Evolutionary conservation across 2,113 vertebrate species (phyloP), one percentile per base, ranked within the genome.

Genomic region (Herpailurus yagouaroundi): DNA sequence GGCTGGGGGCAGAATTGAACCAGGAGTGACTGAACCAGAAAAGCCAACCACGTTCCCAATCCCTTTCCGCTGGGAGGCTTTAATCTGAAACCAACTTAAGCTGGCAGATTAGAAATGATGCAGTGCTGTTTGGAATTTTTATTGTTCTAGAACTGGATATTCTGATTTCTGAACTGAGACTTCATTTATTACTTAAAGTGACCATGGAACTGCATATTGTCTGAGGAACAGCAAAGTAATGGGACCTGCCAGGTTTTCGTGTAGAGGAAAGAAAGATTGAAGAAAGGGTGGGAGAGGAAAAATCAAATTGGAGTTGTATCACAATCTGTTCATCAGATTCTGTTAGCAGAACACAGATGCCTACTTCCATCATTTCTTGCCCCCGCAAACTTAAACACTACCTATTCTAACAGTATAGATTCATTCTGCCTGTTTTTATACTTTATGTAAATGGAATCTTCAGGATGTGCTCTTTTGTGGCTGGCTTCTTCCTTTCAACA

Each of bases 151-250:
- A 94, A 45, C n/a, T 88, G 74, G n/a, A 16, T 86, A 69, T 91
- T 82, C 57, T 91, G 52, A 91, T 88, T 93, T 96, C 13, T 66
- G 41, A 87, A 95, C 14, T 76, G 74, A 82, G 76, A 52, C 38
- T 77, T 38, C n/a, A 48, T 48, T 36, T 83, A 45, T 77, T 86
- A 38, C 33, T 74, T 95, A 89, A 73, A 92, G 84, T 80, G 45
- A 85, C 81, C 15, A 69, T 12, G 38, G 52, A 45, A 82, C 38
- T 93, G 38, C 55, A 29, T 55, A 81, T 71, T 79, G 66, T 89
- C 64, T 55, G 84, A 79, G 92, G 15, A 94, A 48, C 13, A 81
- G 48, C 63, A n/a, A 86, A 76, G 36, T 79, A 89, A 79, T 27
- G 36, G 45, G n/a, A 50, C 5, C 81, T 92, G 23, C 63, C 41